These are phyloP conservation scores for Meteorus colon DNA, from an alignment of 2,888 invertebrate genomes.

Conservation along the genomic window DNA sequence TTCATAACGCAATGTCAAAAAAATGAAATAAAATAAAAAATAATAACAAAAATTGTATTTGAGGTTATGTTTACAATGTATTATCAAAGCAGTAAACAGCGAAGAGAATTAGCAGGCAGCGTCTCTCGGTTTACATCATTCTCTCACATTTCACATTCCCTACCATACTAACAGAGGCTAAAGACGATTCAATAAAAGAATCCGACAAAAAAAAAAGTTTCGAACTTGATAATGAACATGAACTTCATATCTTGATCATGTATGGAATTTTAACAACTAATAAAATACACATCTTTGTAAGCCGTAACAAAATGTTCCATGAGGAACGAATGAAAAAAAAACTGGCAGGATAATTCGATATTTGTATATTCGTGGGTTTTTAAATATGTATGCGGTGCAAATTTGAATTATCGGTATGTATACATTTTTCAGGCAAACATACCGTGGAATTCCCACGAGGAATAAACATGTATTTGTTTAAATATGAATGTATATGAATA, in stretches of 20 bases:
- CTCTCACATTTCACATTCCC: too few relatives aligned
- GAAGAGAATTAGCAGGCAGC: not conserved
- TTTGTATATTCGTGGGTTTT: not conserved
- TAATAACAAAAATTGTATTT: not conserved
- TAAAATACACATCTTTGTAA: not conserved
- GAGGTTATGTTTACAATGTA: not conserved
- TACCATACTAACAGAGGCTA: too few relatives aligned
- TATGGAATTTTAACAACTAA: not conserved
- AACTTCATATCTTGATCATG: not conserved
- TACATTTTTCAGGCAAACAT: not conserved
- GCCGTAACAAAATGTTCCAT: not conserved
- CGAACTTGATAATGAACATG: not conserved
- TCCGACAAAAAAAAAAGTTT: not conserved
- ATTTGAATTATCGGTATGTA: not conserved
- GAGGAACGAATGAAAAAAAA: not conserved
- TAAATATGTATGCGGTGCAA: not conserved
- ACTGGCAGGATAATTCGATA: too few relatives aligned
- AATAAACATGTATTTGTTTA: not conserved
- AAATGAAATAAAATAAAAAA: constrained; percentile 5
- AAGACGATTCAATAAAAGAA: not conserved
- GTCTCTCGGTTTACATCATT: not conserved
- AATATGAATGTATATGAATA: not conserved
- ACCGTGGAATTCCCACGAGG: not conserved
- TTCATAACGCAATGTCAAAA: not conserved
- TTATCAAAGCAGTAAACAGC: not conserved